Evolutionary conservation across 2,797 vertebrate species (phyloP).

Genomic region (Sebastes trivittatus): DNA sequence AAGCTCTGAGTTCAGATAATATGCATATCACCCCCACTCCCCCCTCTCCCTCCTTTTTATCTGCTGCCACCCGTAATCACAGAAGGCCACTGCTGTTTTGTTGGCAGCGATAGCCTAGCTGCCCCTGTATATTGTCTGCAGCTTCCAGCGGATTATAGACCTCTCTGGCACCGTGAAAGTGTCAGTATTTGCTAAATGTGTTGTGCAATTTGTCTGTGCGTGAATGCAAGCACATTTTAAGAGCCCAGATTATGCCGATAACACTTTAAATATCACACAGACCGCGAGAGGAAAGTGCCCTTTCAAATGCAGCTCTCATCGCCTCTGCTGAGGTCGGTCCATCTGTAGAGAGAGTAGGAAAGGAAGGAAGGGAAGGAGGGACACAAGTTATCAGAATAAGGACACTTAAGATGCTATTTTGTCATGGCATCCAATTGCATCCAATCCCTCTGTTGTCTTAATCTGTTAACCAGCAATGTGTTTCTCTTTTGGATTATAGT

Average conservation of each 20-base stretch:
- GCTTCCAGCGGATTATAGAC: conserved; percentile 52
- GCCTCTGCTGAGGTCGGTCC: conserved; percentile 32
- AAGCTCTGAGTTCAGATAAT: conserved; percentile 34
- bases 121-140: conserved; percentile 48
- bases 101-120: conserved; percentile 44
- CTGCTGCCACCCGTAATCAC: conserved; percentile 46
- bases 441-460: conserved; percentile 11
- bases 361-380: not conserved
- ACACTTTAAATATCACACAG: conserved; percentile 60
- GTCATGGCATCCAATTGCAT: conserved; percentile 30
- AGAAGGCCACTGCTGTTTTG: conserved; percentile 50
- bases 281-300: conserved; percentile 44
- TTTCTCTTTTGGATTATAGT: not conserved
- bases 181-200: conserved; percentile 42
- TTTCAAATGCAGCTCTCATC: conserved; percentile 37
- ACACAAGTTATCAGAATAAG: conserved; percentile 18
- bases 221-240: conserved; percentile 26
- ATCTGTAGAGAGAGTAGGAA: not conserved
- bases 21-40: conserved; percentile 19
- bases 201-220: conserved; percentile 21
- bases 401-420: conserved; percentile 35
- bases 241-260: conserved; percentile 41
- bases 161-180: conserved; percentile 44
- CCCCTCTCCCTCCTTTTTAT: conserved; percentile 23
- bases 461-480: conserved; percentile 36